phyloP scores from a whole-genome alignment of 2,797 vertebrate species.

The Eurystomus glaucurus region DNA sequence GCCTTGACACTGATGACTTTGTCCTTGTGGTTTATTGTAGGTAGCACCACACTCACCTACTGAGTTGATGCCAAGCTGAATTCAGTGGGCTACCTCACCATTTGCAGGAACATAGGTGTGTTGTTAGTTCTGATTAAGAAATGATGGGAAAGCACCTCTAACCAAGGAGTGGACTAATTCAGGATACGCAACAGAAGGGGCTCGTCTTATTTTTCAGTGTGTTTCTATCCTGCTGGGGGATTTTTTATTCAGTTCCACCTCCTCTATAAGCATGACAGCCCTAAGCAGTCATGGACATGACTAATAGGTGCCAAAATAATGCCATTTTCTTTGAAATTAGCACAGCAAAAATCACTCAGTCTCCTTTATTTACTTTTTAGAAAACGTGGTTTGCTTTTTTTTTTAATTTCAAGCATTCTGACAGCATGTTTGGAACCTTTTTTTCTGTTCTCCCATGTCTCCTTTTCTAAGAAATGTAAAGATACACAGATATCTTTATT shows the following conservation, averaged over 20 bases:
- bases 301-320: background rate
- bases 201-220: background rate
- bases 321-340: background rate
- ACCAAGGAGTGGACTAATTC: accelerated
- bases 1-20: background rate
- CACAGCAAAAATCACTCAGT: background rate
- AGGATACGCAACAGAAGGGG: background rate
- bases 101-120: accelerated
- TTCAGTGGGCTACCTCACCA: background rate
- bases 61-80: background rate
- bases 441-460: background rate
- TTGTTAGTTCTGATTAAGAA: background rate
- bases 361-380: background rate
- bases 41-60: accelerated
- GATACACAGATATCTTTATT: background rate
- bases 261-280: background rate
- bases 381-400: accelerated
- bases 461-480: background rate
- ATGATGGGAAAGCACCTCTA: background rate
- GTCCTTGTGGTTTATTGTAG: background rate
- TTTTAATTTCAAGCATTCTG: background rate
- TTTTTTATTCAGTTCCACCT: background rate
- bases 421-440: background rate
- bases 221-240: background rate
- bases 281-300: background rate